These are phyloP conservation scores for Pampusana beccarii DNA, from an alignment of 2,113 vertebrate species.

Conservation along the genomic window DNA sequence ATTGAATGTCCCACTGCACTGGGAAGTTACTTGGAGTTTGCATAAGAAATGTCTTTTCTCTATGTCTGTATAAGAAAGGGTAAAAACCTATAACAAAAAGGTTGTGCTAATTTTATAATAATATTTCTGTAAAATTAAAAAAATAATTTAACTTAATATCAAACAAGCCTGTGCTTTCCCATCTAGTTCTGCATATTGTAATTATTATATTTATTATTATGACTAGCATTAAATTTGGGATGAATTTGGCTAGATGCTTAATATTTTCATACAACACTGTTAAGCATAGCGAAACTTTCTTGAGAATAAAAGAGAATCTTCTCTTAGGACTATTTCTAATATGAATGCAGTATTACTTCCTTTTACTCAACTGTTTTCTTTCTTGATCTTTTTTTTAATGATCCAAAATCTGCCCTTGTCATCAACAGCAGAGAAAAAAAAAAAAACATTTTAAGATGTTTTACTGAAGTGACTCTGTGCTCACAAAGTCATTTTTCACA, in stretches of 20 bases:
- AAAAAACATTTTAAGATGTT: not conserved
- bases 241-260: not conserved
- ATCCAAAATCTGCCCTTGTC: not conserved
- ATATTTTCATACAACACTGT: not conserved
- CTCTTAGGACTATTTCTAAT: not conserved
- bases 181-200: not conserved
- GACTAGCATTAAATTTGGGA: not conserved
- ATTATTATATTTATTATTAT: not conserved
- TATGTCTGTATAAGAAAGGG: not conserved
- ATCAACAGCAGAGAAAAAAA: not conserved
- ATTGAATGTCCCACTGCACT: not conserved
- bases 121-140: not conserved
- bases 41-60: not conserved
- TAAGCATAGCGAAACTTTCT: not conserved
- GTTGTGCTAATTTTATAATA: not conserved
- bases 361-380: not conserved
- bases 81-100: not conserved
- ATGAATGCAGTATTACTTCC: not conserved
- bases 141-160: not conserved
- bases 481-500: slow-evolving; percentile 39
- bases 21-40: not conserved
- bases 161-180: not conserved
- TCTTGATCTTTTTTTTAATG: not conserved
- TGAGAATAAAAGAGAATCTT: not conserved
- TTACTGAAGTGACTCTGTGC: not conserved